phyloP scores from a whole-genome alignment of 2,797 vertebrate species.

The Gymnodraco acuticeps region DNA sequence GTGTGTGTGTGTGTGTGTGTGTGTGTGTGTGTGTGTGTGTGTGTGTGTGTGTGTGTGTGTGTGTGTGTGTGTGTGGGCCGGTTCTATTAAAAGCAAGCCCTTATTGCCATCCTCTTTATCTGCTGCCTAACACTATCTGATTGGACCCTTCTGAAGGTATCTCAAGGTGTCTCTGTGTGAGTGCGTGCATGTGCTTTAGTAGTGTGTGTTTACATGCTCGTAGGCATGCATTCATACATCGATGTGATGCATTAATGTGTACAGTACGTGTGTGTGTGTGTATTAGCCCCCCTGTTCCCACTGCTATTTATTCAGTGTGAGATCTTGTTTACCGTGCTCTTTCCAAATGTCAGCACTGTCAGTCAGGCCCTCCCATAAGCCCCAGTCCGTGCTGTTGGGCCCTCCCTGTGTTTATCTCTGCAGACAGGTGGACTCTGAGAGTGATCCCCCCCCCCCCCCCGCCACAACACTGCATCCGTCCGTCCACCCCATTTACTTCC shows the following conservation, averaged over 20 bases:
- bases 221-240: conserved; percentile 24
- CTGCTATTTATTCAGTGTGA: conserved; percentile 78
- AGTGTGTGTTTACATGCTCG: conserved; percentile 10
- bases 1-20: not conserved
- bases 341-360: conserved; percentile 86
- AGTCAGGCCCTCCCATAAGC: conserved; percentile 78
- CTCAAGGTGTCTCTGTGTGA: conserved; percentile 16
- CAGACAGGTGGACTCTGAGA: conserved; percentile 73
- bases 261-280: conserved; percentile 49
- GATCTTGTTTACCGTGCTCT: conserved; percentile 82
- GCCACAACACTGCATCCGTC: conserved; percentile 14
- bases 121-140: conserved; percentile 13
- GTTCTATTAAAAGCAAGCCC: conserved; percentile 53
- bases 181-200: not conserved
- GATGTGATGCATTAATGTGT: conserved; percentile 50
- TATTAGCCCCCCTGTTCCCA: conserved; percentile 37
- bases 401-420: conserved; percentile 79
- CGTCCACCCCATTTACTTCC: conserved; percentile 37
- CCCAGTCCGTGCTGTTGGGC: conserved; percentile 61
- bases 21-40: conserved; percentile 2
- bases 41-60: conserved; percentile 5
- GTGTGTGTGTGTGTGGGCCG: conserved; percentile 4
- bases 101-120: conserved; percentile 34
- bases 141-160: conserved; percentile 22
- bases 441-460: not conserved